Evolutionary conservation across 2,113 vertebrate species (phyloP), one percentile per base, ranked within the genome.

Genomic region (Amphilophus citrinellus): DNA sequence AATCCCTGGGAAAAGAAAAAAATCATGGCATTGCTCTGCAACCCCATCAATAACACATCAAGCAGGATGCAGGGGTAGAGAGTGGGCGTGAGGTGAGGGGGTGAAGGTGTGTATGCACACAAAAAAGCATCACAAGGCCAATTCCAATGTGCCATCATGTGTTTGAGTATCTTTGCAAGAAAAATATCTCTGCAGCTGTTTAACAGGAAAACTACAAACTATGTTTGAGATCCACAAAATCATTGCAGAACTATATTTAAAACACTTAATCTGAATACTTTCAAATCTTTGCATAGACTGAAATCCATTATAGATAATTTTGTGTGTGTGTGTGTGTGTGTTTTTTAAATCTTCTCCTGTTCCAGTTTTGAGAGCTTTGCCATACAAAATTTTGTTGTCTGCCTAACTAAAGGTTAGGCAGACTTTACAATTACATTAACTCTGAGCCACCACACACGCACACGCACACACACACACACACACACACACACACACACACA

Each of bases 1-100:
- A 78, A 60, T 62, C 2, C 13, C 22, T 58, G 80, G 3, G 0
- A 18, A 50, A 44, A 30, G 4, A 44, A 13, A 32, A 53, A 27
- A 53, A 71, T 73, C 44, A 18, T 30, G 24, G 58, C 37, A 77
- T 78, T 62, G 47, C 24, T 57, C 47, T 60, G 42, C 37, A 77
- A 71, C 18, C 15, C 83, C 10, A 59, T 82, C 61, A 83, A 87
- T 77, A 78, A 80, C 50, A 53, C 39, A 84, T 82, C 9, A 56
- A 39, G 53, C 24, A 0, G 66, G 47, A 50, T 30, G 44, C 0
- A 8, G 10, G 39, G 30, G 7, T 44, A 44, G 71, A 63, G 50
- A 1, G 17, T 0, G 66, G 66, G 15, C 50, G 42, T 30, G 66
- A 7, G 24, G 35, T 57, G 57, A 2, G 27, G 37, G 37, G 17